Evolutionary conservation across 2,888 invertebrate species (phyloP).

Genomic region (Azorinus chamasolen): DNA sequence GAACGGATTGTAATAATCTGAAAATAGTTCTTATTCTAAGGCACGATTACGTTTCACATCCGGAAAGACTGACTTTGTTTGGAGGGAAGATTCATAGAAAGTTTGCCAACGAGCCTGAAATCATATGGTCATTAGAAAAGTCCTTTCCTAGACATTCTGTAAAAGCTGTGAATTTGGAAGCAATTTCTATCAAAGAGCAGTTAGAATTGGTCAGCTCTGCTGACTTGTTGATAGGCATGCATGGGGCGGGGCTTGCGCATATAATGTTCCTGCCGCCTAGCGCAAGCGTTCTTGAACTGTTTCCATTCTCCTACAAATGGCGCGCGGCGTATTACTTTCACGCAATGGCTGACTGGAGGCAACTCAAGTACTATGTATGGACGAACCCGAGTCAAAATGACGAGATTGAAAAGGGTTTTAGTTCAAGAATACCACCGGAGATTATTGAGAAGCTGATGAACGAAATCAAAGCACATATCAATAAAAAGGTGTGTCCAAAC

Average conservation of each 20-base stretch:
- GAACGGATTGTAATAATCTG: constrained; percentile 41
- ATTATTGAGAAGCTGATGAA: neutral
- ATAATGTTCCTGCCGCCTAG: constrained; percentile 44
- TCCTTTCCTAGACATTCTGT: constrained; percentile 32
- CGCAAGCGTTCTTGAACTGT: constrained; percentile 54
- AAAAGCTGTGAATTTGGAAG: constrained; percentile 36
- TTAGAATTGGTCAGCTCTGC: constrained; percentile 41
- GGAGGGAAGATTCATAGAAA: constrained; percentile 49
- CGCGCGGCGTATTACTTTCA: constrained; percentile 47
- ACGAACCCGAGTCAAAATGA: constrained; percentile 40
- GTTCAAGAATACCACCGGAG: constrained; percentile 3
- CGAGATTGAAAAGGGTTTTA: constrained; percentile 25
- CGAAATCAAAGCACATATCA: too few relatives aligned
- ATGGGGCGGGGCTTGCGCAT: constrained; percentile 59
- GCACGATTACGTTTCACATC: constrained; percentile 55
- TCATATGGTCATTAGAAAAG: constrained; percentile 18
- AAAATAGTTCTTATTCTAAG: constrained; percentile 46
- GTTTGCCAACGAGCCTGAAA: constrained; percentile 50
- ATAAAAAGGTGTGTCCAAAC: too few relatives aligned
- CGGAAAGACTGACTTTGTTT: constrained; percentile 36
- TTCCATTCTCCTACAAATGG: constrained; percentile 55
- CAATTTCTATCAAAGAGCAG: constrained; percentile 50
- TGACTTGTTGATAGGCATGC: constrained; percentile 62
- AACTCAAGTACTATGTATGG: constrained; percentile 52
- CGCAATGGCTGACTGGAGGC: constrained; percentile 51